phyloP scores from a whole-genome alignment of 1,140 invertebrate species.

The Drosophila suzukii region DNA sequence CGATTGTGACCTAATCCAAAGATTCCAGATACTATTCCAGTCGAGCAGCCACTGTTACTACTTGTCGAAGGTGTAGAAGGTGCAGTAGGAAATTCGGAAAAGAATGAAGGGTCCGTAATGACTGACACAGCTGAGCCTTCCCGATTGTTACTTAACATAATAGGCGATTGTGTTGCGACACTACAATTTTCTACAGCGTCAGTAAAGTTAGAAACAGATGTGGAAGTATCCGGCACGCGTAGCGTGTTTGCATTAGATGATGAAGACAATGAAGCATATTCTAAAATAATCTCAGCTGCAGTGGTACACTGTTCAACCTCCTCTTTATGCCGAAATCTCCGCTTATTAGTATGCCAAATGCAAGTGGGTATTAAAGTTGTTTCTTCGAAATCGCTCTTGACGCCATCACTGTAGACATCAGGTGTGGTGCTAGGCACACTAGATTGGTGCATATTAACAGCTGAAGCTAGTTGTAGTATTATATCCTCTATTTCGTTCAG shows the following conservation, averaged over 20 bases:
- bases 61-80: slow-evolving; percentile 53
- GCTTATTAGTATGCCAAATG: slow-evolving; percentile 66
- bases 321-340: slow-evolving; percentile 1
- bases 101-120: slow-evolving; percentile 26
- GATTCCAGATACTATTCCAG: slow-evolving; percentile 16
- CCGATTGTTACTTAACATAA: slow-evolving; percentile 1
- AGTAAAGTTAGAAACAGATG: neutral
- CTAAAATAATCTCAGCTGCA: slow-evolving; percentile 74
- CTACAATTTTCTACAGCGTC: slow-evolving; percentile 14
- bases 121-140: slow-evolving; percentile 9
- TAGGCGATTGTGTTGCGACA: slow-evolving; percentile 18
- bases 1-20: slow-evolving; percentile 36
- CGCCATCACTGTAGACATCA: slow-evolving; percentile 15
- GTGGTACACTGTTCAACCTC: slow-evolving; percentile 37
- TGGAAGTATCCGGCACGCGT: neutral
- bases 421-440: neutral
- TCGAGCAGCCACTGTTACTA: slow-evolving; percentile 54
- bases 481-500: slow-evolving; percentile 65
- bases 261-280: slow-evolving; percentile 60
- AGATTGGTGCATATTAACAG: slow-evolving; percentile 8
- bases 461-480: slow-evolving; percentile 49
- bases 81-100: slow-evolving; percentile 27
- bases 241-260: slow-evolving; percentile 8
- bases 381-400: slow-evolving; percentile 12
- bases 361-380: slow-evolving; percentile 40